A percentile compares a stretch with the other conserved stretches of the same genome.
phyloP scores from a whole-genome alignment of 92 coral and sea anemone species.

The Actinostola sp. region DNA sequence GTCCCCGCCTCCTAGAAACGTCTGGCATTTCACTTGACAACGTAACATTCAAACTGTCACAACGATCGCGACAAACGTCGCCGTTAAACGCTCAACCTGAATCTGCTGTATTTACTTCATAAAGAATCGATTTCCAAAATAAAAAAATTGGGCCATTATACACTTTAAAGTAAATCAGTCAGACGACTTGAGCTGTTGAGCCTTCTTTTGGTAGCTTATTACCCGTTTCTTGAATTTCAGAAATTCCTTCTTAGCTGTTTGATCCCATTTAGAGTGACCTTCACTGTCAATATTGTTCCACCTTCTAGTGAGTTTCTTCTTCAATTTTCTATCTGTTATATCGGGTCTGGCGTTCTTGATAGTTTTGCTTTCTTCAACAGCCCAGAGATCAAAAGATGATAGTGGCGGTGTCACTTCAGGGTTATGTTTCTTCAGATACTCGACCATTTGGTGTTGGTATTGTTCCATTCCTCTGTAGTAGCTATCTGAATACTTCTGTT shows the following conservation, averaged over 20 bases:
- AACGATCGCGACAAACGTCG: too few relatives aligned
- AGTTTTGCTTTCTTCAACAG: slow-evolving; percentile 17
- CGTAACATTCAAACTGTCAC: too few relatives aligned
- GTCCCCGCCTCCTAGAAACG: too few relatives aligned
- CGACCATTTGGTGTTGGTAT: slow-evolving; percentile 38
- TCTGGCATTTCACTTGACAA: too few relatives aligned
- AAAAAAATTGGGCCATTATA: too few relatives aligned
- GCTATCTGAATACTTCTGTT: slow-evolving; percentile 39
- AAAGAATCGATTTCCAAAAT: too few relatives aligned
- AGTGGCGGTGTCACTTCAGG: slow-evolving; percentile 57
- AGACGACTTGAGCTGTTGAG: background rate
- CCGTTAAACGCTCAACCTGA: too few relatives aligned
- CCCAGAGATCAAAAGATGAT: slow-evolving; percentile 69
- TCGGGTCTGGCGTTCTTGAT: slow-evolving; percentile 44
- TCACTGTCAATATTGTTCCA: slow-evolving; percentile 66
- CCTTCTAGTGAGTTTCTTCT: slow-evolving; percentile 47
- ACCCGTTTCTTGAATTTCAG: slow-evolving; percentile 21
- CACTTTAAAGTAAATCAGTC: background rate
- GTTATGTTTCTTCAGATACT: slow-evolving; percentile 33
- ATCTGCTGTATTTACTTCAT: too few relatives aligned
- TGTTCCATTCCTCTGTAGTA: slow-evolving; percentile 40
- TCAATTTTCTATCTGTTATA: slow-evolving; percentile 60
- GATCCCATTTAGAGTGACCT: slow-evolving; percentile 49
- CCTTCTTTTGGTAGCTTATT: slow-evolving; percentile 4
- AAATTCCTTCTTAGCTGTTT: slow-evolving; percentile 28